Evolutionary conservation across 2,888 invertebrate genomes (phyloP).

Genomic region (Volucella zonaria): DNA sequence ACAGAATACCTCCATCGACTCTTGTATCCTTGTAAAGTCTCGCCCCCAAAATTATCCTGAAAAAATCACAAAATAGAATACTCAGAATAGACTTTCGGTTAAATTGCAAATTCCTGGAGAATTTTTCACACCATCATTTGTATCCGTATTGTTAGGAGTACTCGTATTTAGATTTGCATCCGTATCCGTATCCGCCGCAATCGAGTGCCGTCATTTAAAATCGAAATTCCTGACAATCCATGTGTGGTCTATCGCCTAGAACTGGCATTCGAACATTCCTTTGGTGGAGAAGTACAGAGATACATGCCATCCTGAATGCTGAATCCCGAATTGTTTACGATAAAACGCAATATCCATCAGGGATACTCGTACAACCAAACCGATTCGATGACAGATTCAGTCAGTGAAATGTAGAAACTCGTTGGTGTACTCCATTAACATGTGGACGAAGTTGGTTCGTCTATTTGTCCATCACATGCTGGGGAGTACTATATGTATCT

Average conservation of each 20-base stretch:
- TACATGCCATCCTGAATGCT: neutral
- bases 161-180: too few species aligned
- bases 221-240: constrained; percentile 59
- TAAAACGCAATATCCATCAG: constrained; percentile 69
- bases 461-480: constrained; percentile 13
- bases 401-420: constrained; percentile 55
- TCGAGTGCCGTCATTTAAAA: constrained; percentile 43
- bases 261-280: constrained; percentile 63
- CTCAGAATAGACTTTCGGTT: constrained; percentile 37
- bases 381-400: constrained; percentile 66
- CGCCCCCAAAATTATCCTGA: too few species aligned
- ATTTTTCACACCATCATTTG: neutral
- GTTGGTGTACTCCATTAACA: constrained; percentile 59
- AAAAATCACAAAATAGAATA: constrained; percentile 13
- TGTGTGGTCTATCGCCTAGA: constrained; percentile 67
- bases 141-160: too few species aligned
- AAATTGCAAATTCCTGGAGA: constrained; percentile 66
- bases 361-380: constrained; percentile 18
- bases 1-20: too few species aligned
- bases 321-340: constrained; percentile 58
- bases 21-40: too few species aligned
- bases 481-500: constrained; percentile 38
- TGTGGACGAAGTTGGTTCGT: constrained; percentile 52
- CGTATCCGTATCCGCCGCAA: constrained; percentile 2
- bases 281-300: constrained; percentile 12